Conservation (phyloP, 1,140 invertebrate genomes). For the Heliconius hewitsoni region DNA sequence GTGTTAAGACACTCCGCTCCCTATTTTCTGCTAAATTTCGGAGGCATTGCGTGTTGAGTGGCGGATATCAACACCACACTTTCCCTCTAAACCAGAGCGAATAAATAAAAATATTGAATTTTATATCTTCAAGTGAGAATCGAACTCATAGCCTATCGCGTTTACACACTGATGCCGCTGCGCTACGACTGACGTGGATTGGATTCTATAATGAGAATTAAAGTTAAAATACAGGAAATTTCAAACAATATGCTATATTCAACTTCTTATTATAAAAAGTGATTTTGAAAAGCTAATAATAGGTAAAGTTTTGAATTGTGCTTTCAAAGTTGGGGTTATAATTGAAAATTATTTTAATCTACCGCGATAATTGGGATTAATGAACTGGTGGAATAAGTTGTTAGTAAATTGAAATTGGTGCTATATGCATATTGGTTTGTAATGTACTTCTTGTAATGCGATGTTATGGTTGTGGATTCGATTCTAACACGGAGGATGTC, state of each 20-base stretch:
- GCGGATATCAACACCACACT: no score
- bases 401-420: background rate
- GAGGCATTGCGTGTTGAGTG: no score
- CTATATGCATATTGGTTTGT: background rate
- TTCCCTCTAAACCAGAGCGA: no score
- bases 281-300: background rate
- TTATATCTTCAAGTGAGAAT: no score
- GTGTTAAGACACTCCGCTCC: no score
- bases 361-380: background rate
- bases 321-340: background rate
- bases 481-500: no score
- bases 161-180: no score
- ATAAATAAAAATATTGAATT: no score
- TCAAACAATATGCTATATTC: background rate
- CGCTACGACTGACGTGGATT: no score
- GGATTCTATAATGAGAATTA: background rate
- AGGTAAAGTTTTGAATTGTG: background rate
- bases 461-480: background rate
- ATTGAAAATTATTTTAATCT: slow-evolving; percentile 4
- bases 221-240: background rate
- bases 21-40: no score
- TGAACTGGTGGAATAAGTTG: background rate
- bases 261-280: background rate
- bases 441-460: background rate
- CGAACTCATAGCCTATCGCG: no score